Percentiles rank a stretch among this genome's conserved stretches.
These are phyloP conservation scores for Arbacia lixula DNA, from an alignment of 53 echinoderm and acorn worm species.

Conservation along the genomic window DNA sequence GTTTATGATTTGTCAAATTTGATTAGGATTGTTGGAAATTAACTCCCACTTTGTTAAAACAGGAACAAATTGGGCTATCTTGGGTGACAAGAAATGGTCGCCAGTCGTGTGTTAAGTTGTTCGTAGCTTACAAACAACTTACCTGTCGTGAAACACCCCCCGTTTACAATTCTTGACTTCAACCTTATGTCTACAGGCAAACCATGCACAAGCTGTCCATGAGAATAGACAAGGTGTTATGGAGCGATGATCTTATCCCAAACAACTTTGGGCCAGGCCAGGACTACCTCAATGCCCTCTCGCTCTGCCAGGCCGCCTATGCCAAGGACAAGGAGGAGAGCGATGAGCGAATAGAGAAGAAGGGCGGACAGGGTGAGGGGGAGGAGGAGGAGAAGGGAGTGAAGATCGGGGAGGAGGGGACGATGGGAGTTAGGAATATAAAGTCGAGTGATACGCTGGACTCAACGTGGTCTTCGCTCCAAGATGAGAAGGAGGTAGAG, in stretches of 20 bases:
- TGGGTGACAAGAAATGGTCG: no score
- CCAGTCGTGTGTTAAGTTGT: no score
- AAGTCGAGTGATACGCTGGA: constrained; percentile 11
- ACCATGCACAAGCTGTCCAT: constrained; percentile 67
- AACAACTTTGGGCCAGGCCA: constrained; percentile 88
- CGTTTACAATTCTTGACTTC: no score
- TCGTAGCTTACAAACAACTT: no score
- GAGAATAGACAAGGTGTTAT: constrained; percentile 76
- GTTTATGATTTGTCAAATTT: no score
- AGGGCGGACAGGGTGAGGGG: constrained; percentile 20
- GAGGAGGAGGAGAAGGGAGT: background rate
- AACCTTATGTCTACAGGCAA: constrained; percentile 54
- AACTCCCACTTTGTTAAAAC: no score
- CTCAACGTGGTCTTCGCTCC: background rate
- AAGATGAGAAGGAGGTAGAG: background rate
- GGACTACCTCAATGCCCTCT: constrained; percentile 76
- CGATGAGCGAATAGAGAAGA: constrained; percentile 18
- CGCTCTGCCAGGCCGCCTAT: constrained; percentile 52
- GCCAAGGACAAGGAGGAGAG: constrained; percentile 54
- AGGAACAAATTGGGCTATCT: no score
- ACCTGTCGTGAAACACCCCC: background rate
- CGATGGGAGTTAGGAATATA: background rate
- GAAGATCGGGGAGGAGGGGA: background rate
- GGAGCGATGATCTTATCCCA: constrained; percentile 95
- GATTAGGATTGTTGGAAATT: no score